Evolutionary conservation across 2,888 invertebrate genomes (phyloP).

Genomic region (Neoscelio sp.): DNA sequence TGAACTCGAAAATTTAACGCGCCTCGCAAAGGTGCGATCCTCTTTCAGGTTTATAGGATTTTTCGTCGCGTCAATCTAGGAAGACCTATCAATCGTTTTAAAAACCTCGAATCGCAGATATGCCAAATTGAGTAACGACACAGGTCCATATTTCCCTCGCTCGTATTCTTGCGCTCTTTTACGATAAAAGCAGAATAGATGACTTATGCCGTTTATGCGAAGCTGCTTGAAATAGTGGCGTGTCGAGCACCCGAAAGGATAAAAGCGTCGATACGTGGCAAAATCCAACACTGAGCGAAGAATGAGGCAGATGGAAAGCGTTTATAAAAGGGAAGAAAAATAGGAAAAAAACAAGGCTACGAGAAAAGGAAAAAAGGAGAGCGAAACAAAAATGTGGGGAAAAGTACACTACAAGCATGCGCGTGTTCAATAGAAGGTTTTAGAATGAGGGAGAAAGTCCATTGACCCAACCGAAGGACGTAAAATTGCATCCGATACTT

Average conservation of each 20-base stretch:
- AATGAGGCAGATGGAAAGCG: constrained; percentile 43
- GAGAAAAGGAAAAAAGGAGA: constrained; percentile 10
- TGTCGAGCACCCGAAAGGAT: constrained; percentile 61
- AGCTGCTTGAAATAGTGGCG: constrained; percentile 63
- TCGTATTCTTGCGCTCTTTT: constrained; percentile 53
- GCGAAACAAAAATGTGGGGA: constrained; percentile 43
- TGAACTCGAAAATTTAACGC: constrained; percentile 29
- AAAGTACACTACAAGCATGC: constrained; percentile 27
- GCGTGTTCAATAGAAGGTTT: constrained; percentile 22
- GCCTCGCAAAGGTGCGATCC: constrained; percentile 19
- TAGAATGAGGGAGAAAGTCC: constrained; percentile 1
- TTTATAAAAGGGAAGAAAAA: constrained; percentile 34
- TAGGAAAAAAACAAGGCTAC: constrained; percentile 23
- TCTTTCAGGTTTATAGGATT: constrained; percentile 48
- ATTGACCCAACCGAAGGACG: constrained; percentile 16
- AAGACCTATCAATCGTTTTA: constrained; percentile 62
- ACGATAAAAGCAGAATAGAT: constrained; percentile 62
- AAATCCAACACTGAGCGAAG: constrained; percentile 31
- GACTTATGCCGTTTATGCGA: constrained; percentile 65
- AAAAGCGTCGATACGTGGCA: constrained; percentile 57
- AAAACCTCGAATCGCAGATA: constrained; percentile 57
- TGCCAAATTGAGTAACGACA: constrained; percentile 64
- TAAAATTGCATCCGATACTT: background rate
- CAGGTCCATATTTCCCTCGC: constrained; percentile 55
- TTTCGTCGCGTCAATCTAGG: constrained; percentile 52